A percentile compares a stretch with the other conserved stretches of the same genome.
These are phyloP conservation scores for Pectinophora gossypiella DNA, from an alignment of 1,140 invertebrate genomes.

Conservation along the genomic window DNA sequence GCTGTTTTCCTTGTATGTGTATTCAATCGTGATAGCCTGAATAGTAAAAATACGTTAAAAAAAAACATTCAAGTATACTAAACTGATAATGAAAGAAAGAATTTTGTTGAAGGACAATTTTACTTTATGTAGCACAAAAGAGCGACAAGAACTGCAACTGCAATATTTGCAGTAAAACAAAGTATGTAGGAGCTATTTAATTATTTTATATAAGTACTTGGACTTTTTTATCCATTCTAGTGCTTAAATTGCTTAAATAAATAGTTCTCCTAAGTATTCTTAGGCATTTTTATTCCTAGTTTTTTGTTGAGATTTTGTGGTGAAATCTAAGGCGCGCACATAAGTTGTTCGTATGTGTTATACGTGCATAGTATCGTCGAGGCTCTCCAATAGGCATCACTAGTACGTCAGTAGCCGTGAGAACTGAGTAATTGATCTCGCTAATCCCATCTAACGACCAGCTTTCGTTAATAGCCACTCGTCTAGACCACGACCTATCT, in stretches of 20 bases:
- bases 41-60: no score
- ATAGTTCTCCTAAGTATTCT: neutral
- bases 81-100: no score
- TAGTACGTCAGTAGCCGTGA: slow-evolving; percentile 40
- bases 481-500: slow-evolving; percentile 22
- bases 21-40: no score
- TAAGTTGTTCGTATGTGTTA: neutral
- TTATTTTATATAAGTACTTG: no score
- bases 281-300: neutral
- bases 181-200: neutral
- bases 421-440: slow-evolving; percentile 64
- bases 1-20: no score
- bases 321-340: neutral
- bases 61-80: no score
- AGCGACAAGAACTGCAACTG: no score
- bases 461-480: slow-evolving; percentile 22
- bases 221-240: neutral
- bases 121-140: no score
- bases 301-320: neutral
- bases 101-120: no score
- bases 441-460: slow-evolving; percentile 52
- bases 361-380: neutral
- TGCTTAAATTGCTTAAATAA: neutral
- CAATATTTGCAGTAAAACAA: no score
- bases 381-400: neutral